phyloP scores from a whole-genome alignment of 2,797 vertebrate genomes.

The Gobionotothen gibberifrons region DNA sequence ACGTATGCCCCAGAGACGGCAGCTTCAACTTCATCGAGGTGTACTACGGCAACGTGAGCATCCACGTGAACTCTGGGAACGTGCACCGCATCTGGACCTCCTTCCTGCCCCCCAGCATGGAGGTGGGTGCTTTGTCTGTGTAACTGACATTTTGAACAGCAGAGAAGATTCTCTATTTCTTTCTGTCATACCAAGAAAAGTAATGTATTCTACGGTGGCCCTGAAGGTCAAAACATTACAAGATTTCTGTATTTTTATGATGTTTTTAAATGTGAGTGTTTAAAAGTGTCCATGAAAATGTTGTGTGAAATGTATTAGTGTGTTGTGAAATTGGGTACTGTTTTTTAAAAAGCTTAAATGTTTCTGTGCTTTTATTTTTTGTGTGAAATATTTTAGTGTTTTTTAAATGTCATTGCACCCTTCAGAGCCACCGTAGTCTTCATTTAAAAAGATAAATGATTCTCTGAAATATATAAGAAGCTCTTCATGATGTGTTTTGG shows the following conservation, averaged over 20 bases:
- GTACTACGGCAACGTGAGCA: conserved; percentile 82
- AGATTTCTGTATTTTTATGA: no score
- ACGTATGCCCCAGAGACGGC: conserved; percentile 89
- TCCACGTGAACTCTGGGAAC: conserved; percentile 87
- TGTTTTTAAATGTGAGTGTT: no score
- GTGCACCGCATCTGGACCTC: conserved; percentile 82
- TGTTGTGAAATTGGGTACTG: no score
- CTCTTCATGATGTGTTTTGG: background rate
- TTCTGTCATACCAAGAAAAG: background rate
- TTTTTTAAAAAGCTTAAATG: no score
- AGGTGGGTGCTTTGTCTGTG: conserved; percentile 76
- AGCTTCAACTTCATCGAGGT: conserved; percentile 86
- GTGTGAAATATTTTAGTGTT: no score
- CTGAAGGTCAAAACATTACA: no score
- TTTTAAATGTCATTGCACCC: no score
- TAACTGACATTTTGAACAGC: background rate
- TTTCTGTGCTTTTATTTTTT: no score
- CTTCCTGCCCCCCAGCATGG: conserved; percentile 84
- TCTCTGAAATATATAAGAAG: background rate
- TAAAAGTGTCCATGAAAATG: no score
- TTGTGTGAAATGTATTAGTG: no score
- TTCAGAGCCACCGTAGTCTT: no score
- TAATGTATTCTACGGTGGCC: background rate
- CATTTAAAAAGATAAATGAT: background rate
- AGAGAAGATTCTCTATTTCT: background rate